These are phyloP conservation scores for Thunnus albacares DNA, from an alignment of 2,797 vertebrate species.

Conservation along the genomic window DNA sequence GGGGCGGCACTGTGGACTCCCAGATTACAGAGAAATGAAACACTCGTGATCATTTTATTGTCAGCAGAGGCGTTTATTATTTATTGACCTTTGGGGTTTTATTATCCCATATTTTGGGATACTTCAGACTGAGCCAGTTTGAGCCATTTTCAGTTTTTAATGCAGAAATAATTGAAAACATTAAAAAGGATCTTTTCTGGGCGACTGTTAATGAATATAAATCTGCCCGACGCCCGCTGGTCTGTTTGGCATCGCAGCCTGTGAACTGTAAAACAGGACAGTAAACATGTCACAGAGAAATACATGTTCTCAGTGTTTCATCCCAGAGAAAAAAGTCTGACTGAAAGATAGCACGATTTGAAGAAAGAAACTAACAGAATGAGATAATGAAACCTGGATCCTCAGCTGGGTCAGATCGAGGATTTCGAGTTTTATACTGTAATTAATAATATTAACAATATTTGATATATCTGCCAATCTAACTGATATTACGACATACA, in stretches of 20 bases:
- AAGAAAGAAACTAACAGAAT: too few species aligned
- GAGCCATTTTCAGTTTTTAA: conserved; percentile 36
- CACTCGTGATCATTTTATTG: conserved; percentile 36
- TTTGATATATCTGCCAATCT: too few species aligned
- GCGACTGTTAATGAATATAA: conserved; percentile 43
- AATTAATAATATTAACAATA: too few species aligned
- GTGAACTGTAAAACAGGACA: conserved; percentile 41
- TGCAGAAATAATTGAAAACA: conserved; percentile 64
- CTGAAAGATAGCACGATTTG: too few species aligned
- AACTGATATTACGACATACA: too few species aligned
- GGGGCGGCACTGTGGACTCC: conserved; percentile 19
- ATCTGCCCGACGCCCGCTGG: conserved; percentile 59
- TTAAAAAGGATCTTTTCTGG: conserved; percentile 44
- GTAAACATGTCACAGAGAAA: conserved; percentile 60
- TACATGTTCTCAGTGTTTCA: not conserved
- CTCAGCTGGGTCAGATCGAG: too few species aligned
- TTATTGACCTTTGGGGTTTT: conserved; percentile 53
- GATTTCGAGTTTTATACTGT: too few species aligned
- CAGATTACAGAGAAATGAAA: conserved; percentile 28
- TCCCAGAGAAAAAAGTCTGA: not conserved
- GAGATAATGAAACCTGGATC: not conserved
- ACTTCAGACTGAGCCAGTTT: not conserved
- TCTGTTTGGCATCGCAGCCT: conserved; percentile 47
- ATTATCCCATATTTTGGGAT: conserved; percentile 24
- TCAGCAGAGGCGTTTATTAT: conserved; percentile 54